These are phyloP conservation scores for Melitaea athalia DNA, from an alignment of 2,888 invertebrate genomes.

Conservation along the genomic window DNA sequence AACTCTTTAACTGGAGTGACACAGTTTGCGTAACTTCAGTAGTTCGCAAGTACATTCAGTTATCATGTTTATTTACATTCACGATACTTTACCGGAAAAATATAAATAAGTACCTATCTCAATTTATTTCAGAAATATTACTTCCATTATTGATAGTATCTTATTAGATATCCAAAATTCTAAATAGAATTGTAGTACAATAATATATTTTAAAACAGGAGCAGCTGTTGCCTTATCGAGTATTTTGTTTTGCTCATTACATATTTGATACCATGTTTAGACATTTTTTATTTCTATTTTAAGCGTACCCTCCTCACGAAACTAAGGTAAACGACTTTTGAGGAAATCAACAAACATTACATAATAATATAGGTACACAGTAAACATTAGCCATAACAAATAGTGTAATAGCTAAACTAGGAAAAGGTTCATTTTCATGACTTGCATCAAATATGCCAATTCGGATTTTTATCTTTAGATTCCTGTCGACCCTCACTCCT, in stretches of 20 bases:
- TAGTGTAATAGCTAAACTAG: background rate
- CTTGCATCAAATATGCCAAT: slow-evolving; percentile 21
- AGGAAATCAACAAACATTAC: background rate
- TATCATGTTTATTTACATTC: slow-evolving; percentile 22
- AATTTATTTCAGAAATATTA: background rate
- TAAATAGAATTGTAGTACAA: background rate
- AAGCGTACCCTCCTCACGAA: background rate
- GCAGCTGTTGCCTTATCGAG: background rate
- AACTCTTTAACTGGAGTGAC: slow-evolving; percentile 50
- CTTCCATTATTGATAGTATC: background rate
- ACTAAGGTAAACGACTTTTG: background rate
- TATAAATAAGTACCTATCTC: background rate
- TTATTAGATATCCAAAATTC: background rate
- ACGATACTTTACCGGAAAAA: slow-evolving; percentile 12
- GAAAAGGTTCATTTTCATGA: slow-evolving; percentile 21
- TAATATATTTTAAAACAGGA: background rate
- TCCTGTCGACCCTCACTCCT: slow-evolving; percentile 84
- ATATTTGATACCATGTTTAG: background rate
- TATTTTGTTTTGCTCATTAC: slow-evolving; percentile 3
- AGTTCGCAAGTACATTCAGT: slow-evolving; percentile 36
- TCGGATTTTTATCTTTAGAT: slow-evolving; percentile 64
- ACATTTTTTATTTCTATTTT: slow-evolving; percentile 1
- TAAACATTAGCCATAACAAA: background rate
- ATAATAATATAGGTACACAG: background rate
- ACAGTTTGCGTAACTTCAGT: slow-evolving; percentile 58